Base-by-base conservation (phyloP, 2,888 invertebrate genomes). In the Octodonta nipae region DNA sequence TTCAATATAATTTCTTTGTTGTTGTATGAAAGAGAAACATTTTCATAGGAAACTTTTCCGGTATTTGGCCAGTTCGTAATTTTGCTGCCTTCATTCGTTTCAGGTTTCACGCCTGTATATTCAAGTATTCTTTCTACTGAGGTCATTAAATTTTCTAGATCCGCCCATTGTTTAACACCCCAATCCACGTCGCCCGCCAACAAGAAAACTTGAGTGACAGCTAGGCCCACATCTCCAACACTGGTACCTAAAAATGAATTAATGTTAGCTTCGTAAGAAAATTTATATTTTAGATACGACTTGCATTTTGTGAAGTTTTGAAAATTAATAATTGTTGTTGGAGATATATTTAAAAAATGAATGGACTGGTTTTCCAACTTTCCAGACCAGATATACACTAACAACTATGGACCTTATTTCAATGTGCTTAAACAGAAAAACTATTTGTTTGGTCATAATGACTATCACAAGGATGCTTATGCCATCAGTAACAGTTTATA, bases 121-220 rank as follows among this genome's bases (percentile, higher is more conserved):
- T 60, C 61, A 20, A 55, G 26, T 1, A 81, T 70, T 57, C 89
- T 72, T 61, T 95, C 93, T 0, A 93, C 89, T 6, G 84, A 79
- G 2, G 84, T 86, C 85, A 87, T 85, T 45, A 77, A 78, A 52
- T 85, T 87, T 56, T 62, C 62, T 4, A 61, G 57, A 56, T 91
- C 91, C 0, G 91, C 85, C 47, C 87, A 87, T 59, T 91, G 89
- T 2, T 89, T 67, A 15, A 74, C 65, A 3, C 67, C 69, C 68
- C 70, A 72, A 50, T 72, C 71, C 44, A 73, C 45, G 58, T 64
- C 59, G 7, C 79, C 79, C 0, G 81, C 80, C 35, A 85, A 67
- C 1, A 75, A 73, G 60, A 84, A 78, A 8, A 81, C 78, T 54
- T 84, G 81, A 0, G 83, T 82, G 31, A 85, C 77, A n/a, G 82